Conservation (phyloP, 2,113 vertebrate genomes). For the Elephantulus edwardii region DNA sequence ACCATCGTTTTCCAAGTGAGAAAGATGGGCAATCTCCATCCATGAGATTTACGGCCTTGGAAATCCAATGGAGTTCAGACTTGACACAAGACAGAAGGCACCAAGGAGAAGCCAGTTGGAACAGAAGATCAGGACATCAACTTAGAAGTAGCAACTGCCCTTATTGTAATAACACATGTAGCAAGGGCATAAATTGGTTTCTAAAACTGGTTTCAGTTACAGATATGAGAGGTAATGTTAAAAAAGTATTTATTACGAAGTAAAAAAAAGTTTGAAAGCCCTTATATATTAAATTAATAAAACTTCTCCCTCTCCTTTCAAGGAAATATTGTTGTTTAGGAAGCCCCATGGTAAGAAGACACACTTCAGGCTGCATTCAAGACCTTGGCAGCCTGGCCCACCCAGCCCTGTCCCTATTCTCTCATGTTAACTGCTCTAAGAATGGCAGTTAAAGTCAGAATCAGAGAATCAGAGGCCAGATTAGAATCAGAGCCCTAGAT, state of each 20-base stretch:
- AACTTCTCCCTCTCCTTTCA: background rate
- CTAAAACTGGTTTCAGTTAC: slow-evolving; percentile 34
- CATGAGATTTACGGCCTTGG: too few relatives aligned
- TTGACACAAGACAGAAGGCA: too few relatives aligned
- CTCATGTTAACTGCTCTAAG: background rate
- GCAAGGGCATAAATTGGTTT: background rate
- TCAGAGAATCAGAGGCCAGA: background rate
- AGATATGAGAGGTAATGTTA: background rate
- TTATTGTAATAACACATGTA: background rate
- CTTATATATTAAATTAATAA: background rate
- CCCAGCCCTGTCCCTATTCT: background rate
- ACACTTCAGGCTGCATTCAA: background rate
- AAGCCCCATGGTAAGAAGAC: background rate
- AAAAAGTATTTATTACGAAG: slow-evolving; percentile 19
- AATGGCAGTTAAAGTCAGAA: too few relatives aligned
- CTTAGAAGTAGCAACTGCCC: background rate
- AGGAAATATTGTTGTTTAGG: background rate
- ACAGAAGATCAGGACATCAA: background rate
- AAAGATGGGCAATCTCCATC: too few relatives aligned
- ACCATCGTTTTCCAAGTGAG: too few relatives aligned
- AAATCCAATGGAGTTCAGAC: too few relatives aligned
- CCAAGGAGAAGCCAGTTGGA: background rate
- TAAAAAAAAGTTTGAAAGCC: background rate
- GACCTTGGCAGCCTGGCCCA: background rate
- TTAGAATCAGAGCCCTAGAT: background rate